Evolutionary conservation across 2,113 vertebrate species (phyloP).

Genomic region (Pionites leucogaster): DNA sequence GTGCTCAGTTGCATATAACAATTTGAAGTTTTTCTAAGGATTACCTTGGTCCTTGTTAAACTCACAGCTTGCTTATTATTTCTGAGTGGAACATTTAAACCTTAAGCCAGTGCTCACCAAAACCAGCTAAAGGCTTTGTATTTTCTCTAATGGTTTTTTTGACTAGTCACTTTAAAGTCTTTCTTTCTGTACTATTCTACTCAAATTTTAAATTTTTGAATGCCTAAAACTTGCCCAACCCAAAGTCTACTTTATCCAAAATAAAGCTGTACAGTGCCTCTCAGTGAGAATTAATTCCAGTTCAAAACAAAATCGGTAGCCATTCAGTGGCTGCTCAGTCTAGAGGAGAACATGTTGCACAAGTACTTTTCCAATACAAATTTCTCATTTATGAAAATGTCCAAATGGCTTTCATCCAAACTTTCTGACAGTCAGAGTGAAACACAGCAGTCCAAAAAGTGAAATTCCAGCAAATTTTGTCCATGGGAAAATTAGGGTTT

Average conservation of each 20-base stretch:
- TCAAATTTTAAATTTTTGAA: not conserved
- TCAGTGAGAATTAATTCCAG: not conserved
- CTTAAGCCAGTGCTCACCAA: not conserved
- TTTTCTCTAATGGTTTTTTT: not conserved
- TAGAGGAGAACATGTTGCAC: not conserved
- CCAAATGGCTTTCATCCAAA: not conserved
- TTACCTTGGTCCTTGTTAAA: not conserved
- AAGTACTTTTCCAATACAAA: not conserved
- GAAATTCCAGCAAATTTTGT: not conserved
- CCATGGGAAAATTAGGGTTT: not conserved
- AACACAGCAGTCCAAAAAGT: not conserved
- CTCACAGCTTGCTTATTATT: not conserved
- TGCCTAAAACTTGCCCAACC: not conserved
- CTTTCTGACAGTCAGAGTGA: not conserved
- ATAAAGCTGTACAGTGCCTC: not conserved
- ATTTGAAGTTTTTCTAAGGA: not conserved
- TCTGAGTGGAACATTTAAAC: not conserved
- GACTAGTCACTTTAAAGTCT: not conserved
- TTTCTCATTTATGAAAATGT: not conserved
- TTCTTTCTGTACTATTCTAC: not conserved
- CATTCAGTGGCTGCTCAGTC: not conserved
- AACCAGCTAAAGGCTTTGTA: not conserved
- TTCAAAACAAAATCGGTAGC: not conserved
- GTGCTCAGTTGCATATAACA: fast-evolving
- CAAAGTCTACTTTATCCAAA: not conserved